Evolutionary conservation across 2,113 vertebrate species (phyloP), one percentile per base, ranked within the genome.

Genomic region (Dicaeum eximium): DNA sequence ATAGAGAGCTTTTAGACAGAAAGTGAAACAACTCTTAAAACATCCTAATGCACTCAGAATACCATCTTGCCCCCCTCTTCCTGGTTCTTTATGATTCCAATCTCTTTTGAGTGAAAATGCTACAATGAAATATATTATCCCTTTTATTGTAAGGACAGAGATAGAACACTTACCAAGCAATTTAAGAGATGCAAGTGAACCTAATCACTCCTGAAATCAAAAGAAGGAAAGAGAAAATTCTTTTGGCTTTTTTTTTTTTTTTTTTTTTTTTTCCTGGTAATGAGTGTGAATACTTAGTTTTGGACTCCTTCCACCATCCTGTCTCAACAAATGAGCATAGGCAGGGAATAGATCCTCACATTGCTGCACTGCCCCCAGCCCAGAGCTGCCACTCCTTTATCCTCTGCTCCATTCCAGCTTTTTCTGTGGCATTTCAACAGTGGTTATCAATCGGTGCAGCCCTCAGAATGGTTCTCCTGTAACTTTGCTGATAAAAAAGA

Each of bases 131-230:
- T 88, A 72, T 70, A 86, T 95, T 88, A 80, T 86, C 60, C 69
- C 31, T 93, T 92, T 89, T 88, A 86, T 79, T 83, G 31, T 81
- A 75, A 84, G 85, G 86, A 80, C 64, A 44, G 67, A 92, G 64
- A 71, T 11, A 66, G 90, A 92, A 95, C 86, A 81, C 80, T 96
- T 87, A 91, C 53, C 4, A 30, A 84, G 91, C 73, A 92, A 93
- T 95, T 95, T 84, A 93, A 89, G 83, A 86, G 80, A 71, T 13
- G 38, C 64, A 79, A 51, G 86, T 72, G 78, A 92, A 91, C 44
- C 73, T 96, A 75, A 96, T 93, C 92, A 71, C 83, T 95, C 65
- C 92, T 79, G 89, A 93, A 95, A 89, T 93, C 92, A 92, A 92
- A 92, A 91, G 92, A 60, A 93, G 45, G 71, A 86, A 94, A 84